phyloP scores from a whole-genome alignment of 2,113 vertebrate genomes.

The Gallinago media region DNA sequence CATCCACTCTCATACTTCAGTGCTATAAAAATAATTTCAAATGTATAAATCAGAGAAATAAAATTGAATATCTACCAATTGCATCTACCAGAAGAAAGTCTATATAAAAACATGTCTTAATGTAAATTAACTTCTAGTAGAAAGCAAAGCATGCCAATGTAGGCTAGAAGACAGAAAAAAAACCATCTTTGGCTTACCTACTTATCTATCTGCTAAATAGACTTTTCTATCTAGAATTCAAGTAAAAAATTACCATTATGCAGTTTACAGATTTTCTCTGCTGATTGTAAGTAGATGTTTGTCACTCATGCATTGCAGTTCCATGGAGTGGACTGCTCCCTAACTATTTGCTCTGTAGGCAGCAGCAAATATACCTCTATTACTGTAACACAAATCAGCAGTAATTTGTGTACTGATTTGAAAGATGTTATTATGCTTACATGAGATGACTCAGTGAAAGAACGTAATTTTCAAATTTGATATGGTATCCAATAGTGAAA shows the following conservation, averaged over 20 bases:
- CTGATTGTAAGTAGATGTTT: neutral
- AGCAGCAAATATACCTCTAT: neutral
- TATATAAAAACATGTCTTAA: neutral
- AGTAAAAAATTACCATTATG: neutral
- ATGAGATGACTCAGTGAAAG: conserved; percentile 14
- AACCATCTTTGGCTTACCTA: neutral
- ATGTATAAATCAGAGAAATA: neutral
- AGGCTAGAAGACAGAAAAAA: neutral
- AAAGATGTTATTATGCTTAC: conserved; percentile 27
- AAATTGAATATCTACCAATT: neutral
- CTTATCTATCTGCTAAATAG: neutral
- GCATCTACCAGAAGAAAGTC: neutral
- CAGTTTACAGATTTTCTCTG: neutral
- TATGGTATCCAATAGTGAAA: neutral
- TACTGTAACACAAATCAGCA: neutral
- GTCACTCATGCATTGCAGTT: neutral
- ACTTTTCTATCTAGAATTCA: neutral
- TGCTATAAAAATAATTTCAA: neutral
- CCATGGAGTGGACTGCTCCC: neutral
- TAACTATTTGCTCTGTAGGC: neutral
- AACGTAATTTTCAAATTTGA: conserved; percentile 15
- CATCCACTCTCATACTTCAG: neutral
- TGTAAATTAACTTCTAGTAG: neutral
- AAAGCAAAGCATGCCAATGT: neutral
- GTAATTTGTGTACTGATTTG: conserved; percentile 9